phyloP scores from a whole-genome alignment of 1,140 invertebrate species.

The Ceratoteleas bidentatus region DNA sequence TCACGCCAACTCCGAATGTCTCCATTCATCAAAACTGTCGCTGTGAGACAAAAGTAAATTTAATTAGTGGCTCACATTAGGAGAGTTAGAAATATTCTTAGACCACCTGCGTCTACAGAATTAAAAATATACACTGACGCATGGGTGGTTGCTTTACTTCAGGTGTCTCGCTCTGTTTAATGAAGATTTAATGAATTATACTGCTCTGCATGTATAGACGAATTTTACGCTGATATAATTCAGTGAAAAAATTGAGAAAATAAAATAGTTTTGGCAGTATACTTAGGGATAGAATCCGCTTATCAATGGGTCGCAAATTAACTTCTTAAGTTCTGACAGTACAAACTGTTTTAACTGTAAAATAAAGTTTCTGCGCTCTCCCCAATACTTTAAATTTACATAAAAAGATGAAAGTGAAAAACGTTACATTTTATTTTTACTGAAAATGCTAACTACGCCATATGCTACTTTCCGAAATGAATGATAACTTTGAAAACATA shows the following conservation, averaged over 20 bases:
- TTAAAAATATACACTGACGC: slow-evolving; percentile 36
- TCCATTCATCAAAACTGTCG: slow-evolving; percentile 26
- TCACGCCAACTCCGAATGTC: slow-evolving; percentile 1
- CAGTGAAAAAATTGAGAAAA: neutral
- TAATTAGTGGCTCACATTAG: slow-evolving; percentile 48
- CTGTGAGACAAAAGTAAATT: slow-evolving; percentile 42
- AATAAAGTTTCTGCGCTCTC: too few species aligned
- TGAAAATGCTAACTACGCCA: too few species aligned
- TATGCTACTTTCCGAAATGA: too few species aligned
- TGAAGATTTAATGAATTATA: slow-evolving; percentile 21
- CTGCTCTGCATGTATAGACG: slow-evolving; percentile 3
- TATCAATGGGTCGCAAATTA: too few species aligned
- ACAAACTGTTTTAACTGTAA: too few species aligned
- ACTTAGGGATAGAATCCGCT: too few species aligned
- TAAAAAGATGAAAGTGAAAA: too few species aligned
- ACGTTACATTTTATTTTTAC: too few species aligned
- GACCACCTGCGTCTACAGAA: slow-evolving; percentile 31
- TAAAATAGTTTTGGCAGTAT: too few species aligned
- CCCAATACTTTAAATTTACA: too few species aligned
- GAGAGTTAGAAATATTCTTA: slow-evolving; percentile 45
- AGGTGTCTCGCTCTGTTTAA: slow-evolving; percentile 21
- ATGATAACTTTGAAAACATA: too few species aligned
- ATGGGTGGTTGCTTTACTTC: slow-evolving; percentile 35
- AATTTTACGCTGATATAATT: neutral
- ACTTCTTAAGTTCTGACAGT: too few species aligned